Base-by-base conservation (phyloP, 1,140 invertebrate genomes). In the Ganaspis sp. region DNA sequence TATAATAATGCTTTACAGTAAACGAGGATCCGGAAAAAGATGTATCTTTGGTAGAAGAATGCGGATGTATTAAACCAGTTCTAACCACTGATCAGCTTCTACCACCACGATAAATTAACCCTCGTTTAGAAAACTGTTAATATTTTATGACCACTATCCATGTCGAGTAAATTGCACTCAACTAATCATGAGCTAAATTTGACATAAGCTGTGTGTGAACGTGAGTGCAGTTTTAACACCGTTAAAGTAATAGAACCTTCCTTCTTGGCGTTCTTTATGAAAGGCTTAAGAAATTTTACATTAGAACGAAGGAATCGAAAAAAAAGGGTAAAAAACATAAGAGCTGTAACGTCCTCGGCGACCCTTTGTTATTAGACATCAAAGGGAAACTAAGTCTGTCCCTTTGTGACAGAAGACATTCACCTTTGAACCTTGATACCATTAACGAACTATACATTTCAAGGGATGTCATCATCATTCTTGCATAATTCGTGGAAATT, bases 281-380 rank as follows among this genome's bases (percentile, higher is more conserved):
- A 42, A 42, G 15, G 40, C 11, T 2, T 15, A 42, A 15, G 40
- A 12, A 42, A 42, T n/a, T n/a, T n/a, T n/a, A 21, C 8, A 64
- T 9, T 15, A 23, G 23, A 64, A 64, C n/a, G 12, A 64, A 64
- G 11, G 12, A 64, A 29, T 29, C 0, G 4, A n/a, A 34, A 23
- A 64, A 64, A 64, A 34, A 29, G 26, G 58, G 23, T 64, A n/a
- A 64, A 58, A 29, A 64, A 29, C 1, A 12, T 12, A 15, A 15
- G 21, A 64, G 58, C 8, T n/a, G 58, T 64, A 64, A 64, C 21
- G 58, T 29, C 26, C 58, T 64, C 23, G 12, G 15, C 58, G 58
- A 64, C 58, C 58, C 58, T 64, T 64, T 64, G 58, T 64, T 64
- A 34, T 64, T 64, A 64, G 58, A 64, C 58, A 64, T 64, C 58